Conservation (phyloP, 2,888 invertebrate species). For the Ectemnius continuus region DNA sequence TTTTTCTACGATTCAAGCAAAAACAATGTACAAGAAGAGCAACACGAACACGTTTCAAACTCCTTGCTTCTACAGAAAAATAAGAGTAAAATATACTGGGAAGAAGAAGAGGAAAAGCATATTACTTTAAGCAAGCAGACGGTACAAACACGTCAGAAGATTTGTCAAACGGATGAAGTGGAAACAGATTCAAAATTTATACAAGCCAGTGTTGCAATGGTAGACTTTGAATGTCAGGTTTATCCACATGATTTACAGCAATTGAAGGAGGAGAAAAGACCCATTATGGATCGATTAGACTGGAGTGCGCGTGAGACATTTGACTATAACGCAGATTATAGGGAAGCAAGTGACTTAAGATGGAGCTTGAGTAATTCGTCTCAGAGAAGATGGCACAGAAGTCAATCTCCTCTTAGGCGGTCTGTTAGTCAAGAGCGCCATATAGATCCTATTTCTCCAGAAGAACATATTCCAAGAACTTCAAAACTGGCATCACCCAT, state of each 20-base stretch:
- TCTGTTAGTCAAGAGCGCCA: slow-evolving; percentile 57
- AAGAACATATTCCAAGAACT: slow-evolving; percentile 56
- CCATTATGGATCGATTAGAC: slow-evolving; percentile 72
- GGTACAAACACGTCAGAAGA: slow-evolving; percentile 71
- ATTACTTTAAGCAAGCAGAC: slow-evolving; percentile 29
- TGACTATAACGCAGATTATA: slow-evolving; percentile 64
- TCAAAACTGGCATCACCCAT: slow-evolving; percentile 56
- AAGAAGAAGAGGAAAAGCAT: slow-evolving; percentile 61
- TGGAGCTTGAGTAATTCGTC: slow-evolving; percentile 71
- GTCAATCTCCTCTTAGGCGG: slow-evolving; percentile 53
- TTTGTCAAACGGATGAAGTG: slow-evolving; percentile 72
- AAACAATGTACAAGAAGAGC: slow-evolving; percentile 50
- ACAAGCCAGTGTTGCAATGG: slow-evolving; percentile 57
- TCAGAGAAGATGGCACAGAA: slow-evolving; percentile 63
- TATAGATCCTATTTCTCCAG: slow-evolving; percentile 41
- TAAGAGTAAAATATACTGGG: slow-evolving; percentile 69
- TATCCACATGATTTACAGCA: slow-evolving; percentile 53
- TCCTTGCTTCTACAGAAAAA: slow-evolving; percentile 72
- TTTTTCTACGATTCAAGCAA: slow-evolving; percentile 73
- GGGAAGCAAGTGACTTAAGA: slow-evolving; percentile 70
- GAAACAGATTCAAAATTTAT: slow-evolving; percentile 53
- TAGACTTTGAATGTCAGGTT: slow-evolving; percentile 62
- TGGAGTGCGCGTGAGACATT: slow-evolving; percentile 71
- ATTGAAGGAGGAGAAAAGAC: slow-evolving; percentile 66
- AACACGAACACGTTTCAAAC: slow-evolving; percentile 63